phyloP scores from a whole-genome alignment of 2,888 invertebrate species.

The Blera fallax region DNA sequence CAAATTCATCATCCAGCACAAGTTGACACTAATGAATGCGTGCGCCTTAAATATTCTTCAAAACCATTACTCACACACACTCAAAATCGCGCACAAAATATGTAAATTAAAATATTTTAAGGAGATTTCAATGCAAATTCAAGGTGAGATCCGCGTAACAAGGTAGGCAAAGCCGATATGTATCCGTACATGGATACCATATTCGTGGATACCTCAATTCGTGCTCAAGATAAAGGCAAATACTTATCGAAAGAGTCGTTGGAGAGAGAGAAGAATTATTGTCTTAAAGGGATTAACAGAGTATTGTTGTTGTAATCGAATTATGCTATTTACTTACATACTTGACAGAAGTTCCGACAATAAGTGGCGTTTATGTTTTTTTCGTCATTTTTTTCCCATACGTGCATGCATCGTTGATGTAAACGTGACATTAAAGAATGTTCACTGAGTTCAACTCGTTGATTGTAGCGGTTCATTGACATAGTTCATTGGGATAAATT shows the following conservation, averaged over 20 bases:
- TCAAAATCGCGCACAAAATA: constrained; percentile 36
- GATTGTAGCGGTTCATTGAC: constrained; percentile 5
- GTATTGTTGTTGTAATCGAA: constrained; percentile 15
- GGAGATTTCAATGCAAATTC: constrained; percentile 33
- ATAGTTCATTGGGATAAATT: neutral
- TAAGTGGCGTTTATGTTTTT: neutral
- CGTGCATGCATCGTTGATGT: too few relatives aligned
- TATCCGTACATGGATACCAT: neutral
- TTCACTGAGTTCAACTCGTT: neutral
- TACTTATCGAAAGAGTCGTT: neutral
- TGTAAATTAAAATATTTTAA: constrained; percentile 36
- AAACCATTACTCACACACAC: constrained; percentile 27
- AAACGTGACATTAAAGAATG: too few relatives aligned
- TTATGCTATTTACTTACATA: neutral
- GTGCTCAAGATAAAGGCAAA: constrained; percentile 21
- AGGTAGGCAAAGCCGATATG: neutral
- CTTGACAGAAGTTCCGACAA: constrained; percentile 15
- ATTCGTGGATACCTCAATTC: neutral
- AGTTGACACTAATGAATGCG: constrained; percentile 57
- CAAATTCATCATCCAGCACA: constrained; percentile 45
- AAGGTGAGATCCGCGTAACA: constrained; percentile 42
- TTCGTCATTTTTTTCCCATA: too few relatives aligned
- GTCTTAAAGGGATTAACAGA: constrained; percentile 30
- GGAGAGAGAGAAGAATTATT: constrained; percentile 20
- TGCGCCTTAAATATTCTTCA: constrained; percentile 35